Conservation (phyloP, 2,797 vertebrate genomes). For the Rhynchotus rufescens region DNA sequence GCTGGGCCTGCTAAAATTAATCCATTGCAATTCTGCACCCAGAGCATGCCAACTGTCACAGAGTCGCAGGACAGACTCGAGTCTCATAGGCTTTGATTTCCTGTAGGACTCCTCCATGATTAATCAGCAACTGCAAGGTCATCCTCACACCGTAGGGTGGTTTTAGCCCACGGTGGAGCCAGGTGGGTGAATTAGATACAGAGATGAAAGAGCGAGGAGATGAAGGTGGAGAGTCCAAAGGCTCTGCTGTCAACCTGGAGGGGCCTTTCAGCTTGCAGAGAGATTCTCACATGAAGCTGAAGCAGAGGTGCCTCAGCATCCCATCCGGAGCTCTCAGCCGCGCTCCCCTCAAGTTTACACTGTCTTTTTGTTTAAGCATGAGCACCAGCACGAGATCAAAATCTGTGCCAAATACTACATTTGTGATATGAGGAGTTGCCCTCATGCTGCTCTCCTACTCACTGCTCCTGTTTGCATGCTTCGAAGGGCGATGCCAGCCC, state of each 20-base stretch:
- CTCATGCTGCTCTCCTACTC: not conserved
- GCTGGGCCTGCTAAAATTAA: not conserved
- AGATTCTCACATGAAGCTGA: not conserved
- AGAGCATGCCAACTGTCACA: not conserved
- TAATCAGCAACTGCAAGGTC: not conserved
- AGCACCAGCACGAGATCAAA: fast-evolving
- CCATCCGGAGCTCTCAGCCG: not conserved
- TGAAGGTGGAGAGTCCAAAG: too few species aligned
- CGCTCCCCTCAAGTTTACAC: not conserved
- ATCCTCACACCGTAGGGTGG: not conserved
- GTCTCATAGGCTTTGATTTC: not conserved
- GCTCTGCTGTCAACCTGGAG: not conserved
- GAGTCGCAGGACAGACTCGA: not conserved
- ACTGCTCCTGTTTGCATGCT: fast-evolving
- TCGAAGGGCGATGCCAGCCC: fast-evolving
- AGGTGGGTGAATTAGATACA: not conserved
- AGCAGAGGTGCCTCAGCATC: not conserved
- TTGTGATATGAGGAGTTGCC: not conserved
- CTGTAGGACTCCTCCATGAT: not conserved
- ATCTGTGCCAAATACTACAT: not conserved
- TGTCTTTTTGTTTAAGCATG: not conserved
- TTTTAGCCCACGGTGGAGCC: not conserved
- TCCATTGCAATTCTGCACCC: not conserved
- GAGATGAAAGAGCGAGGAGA: too few species aligned
- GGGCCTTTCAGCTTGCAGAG: not conserved